These are phyloP conservation scores for Galbula dea DNA, from an alignment of 2,113 vertebrate species.

Conservation along the genomic window DNA sequence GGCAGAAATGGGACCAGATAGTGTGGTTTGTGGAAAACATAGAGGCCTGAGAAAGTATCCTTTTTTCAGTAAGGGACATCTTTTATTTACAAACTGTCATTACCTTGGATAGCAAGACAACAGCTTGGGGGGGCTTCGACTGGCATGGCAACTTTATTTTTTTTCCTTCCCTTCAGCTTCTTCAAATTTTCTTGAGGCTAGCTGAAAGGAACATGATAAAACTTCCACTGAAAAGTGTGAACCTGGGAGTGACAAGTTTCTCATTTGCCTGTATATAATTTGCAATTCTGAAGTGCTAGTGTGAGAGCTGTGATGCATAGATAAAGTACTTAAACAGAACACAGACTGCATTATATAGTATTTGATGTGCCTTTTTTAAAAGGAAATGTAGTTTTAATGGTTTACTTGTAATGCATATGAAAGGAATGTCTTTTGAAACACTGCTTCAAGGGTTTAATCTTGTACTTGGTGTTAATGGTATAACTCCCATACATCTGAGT, in stretches of 20 bases:
- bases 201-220: not conserved
- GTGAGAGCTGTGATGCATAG: not conserved
- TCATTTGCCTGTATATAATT: conserved; percentile 26
- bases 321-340: not conserved
- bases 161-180: not conserved
- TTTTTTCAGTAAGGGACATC: not conserved
- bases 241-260: conserved; percentile 4
- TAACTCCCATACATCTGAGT: not conserved
- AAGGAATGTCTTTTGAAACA: not conserved
- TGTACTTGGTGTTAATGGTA: not conserved
- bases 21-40: not conserved
- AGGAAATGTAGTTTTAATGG: not conserved
- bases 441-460: not conserved
- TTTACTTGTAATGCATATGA: not conserved
- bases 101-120: not conserved
- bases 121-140: not conserved
- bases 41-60: not conserved
- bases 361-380: conserved; percentile 9
- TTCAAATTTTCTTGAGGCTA: not conserved
- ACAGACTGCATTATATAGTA: not conserved
- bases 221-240: not conserved
- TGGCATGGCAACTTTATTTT: not conserved
- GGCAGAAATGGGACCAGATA: not conserved
- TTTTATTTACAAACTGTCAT: not conserved
- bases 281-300: conserved; percentile 49